Base-by-base conservation (phyloP, 2,797 vertebrate genomes). In the Oophaga sylvatica region DNA sequence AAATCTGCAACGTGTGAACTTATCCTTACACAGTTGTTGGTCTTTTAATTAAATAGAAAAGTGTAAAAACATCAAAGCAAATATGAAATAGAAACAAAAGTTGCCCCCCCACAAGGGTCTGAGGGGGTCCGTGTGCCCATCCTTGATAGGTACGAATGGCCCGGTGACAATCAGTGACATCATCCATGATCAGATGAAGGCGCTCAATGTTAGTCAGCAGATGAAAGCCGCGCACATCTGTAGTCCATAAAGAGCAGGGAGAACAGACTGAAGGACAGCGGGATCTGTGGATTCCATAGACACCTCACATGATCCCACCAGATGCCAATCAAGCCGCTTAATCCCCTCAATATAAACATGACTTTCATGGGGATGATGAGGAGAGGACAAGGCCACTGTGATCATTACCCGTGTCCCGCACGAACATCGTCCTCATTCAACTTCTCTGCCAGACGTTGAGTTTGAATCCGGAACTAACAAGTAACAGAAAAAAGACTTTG, bases 271-370 rank as follows among this genome's bases (percentile, higher is more conserved):
- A 70, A 70, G 67, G 67, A 31, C 67, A 70, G 1, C 13, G 15
- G 26, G 29, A 31, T 70, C 67, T 26, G 22, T 8, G 20, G 48
- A 56, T 12, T 78, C 29, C 13, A 29, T 22, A 35, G 60, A 16
- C 45, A 59, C 86, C 86, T 82, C 59, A 82, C 48, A 82, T 87
- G 86, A 87, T 82, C 71, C 57, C 80, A 26, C n/a, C 15, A 77
- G 17, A 62, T 81, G 79, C 68, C 85, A 81, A 41, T 87, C 79
- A 31, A 3, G n/a, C 85, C 20, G 12, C 53, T 73, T 75, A 87
- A 87, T 81, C 85, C 75, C 22, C n/a, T n/a, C 20, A 78, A 76
- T 81, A 17, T 67, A 76, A 56, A 75, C n/a, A 16, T 15, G n/a
- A 26, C 12, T 70, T 71, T 48, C 15, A 59, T 53, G n/a, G 31